Conservation (phyloP, 1,140 invertebrate species). For the Oscheius sp. region DNA sequence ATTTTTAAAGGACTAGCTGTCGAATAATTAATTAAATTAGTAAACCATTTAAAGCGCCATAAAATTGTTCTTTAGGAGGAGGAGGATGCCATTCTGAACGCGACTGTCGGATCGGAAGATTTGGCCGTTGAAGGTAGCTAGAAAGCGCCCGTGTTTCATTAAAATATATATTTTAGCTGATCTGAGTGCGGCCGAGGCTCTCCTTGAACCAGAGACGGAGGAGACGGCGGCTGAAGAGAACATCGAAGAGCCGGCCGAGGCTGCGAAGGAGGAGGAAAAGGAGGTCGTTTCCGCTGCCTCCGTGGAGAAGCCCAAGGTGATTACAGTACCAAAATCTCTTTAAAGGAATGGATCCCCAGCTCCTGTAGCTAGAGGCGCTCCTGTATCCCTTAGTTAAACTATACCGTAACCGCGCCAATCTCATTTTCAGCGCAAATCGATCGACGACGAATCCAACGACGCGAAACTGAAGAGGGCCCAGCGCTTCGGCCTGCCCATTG, state of each 20-base stretch:
- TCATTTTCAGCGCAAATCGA: neutral
- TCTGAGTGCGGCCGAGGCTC: neutral
- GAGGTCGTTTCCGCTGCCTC: neutral
- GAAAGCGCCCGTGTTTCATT: neutral
- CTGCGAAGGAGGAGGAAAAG: neutral
- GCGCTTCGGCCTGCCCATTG: neutral
- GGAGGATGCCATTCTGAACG: constrained; percentile 1
- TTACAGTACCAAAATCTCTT: neutral
- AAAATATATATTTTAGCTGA: neutral
- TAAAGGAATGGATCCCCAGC: no score
- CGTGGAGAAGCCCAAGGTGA: neutral
- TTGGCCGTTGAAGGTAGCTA: neutral
- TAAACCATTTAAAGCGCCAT: neutral
- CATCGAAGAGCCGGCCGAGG: neutral
- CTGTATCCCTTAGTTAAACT: no score
- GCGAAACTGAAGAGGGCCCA: neutral
- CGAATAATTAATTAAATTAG: neutral
- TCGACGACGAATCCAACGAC: neutral
- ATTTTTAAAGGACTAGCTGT: neutral
- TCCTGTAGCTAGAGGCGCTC: no score
- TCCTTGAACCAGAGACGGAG: neutral
- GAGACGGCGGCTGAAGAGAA: neutral
- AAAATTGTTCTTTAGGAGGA: neutral
- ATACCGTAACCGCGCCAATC: no score
- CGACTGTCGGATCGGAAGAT: neutral